phyloP scores from a whole-genome alignment of 2,888 invertebrate genomes.

The Eilema depressum region DNA sequence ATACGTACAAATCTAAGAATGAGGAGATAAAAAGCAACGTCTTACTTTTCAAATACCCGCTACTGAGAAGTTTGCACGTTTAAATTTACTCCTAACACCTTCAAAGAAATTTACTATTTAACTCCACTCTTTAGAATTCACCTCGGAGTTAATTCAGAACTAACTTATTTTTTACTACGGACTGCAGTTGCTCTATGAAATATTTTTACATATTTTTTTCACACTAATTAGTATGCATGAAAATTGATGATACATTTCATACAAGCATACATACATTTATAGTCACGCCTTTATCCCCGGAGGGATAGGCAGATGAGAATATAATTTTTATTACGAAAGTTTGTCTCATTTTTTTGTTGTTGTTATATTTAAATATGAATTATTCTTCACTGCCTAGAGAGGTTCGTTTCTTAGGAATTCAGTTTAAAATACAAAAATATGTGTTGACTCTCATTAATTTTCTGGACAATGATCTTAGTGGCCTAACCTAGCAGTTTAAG shows the following conservation, averaged over 20 bases:
- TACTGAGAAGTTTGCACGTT: slow-evolving; percentile 4
- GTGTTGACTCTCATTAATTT: too few species aligned
- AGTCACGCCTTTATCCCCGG: too few species aligned
- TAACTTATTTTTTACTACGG: neutral
- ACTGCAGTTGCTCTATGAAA: neutral
- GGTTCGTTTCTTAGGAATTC: too few species aligned
- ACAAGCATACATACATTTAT: too few species aligned
- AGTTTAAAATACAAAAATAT: neutral
- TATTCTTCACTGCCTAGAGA: too few species aligned
- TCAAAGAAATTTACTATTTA: slow-evolving; percentile 2
- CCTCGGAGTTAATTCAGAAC: neutral
- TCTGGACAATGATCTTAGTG: neutral
- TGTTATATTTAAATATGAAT: neutral
- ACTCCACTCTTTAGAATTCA: neutral
- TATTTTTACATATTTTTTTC: neutral
- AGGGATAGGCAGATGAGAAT: too few species aligned
- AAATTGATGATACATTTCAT: neutral
- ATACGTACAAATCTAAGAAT: neutral
- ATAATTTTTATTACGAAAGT: too few species aligned
- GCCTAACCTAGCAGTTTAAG: neutral
- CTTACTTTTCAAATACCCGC: neutral
- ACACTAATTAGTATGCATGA: neutral
- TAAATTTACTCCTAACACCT: slow-evolving; percentile 1
- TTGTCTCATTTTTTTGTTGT: too few species aligned
- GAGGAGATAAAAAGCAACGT: neutral